A percentile compares a stretch with the other conserved stretches of the same genome.
These are phyloP conservation scores for Pandemis heparana DNA, from an alignment of 2,888 invertebrate genomes.

Conservation along the genomic window DNA sequence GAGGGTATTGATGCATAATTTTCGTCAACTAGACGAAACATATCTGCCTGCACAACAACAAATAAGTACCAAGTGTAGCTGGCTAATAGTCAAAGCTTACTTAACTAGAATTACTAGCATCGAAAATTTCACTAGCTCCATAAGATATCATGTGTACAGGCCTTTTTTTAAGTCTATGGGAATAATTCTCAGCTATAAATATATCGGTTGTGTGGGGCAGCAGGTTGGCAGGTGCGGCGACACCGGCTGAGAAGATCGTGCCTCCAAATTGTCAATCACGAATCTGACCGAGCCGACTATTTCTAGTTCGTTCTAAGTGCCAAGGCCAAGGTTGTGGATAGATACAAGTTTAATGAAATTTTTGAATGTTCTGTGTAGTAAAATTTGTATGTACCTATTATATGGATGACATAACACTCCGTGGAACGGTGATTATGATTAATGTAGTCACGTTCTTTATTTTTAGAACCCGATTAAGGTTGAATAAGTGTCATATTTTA, in stretches of 20 bases:
- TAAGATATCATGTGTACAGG: conserved; percentile 11
- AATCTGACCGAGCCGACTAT: background rate
- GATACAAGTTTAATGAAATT: too few species aligned
- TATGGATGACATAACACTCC: too few species aligned
- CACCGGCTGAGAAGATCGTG: conserved; percentile 24
- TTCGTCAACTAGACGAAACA: too few species aligned
- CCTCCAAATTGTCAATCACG: conserved; percentile 38
- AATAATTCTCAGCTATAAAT: conserved; percentile 36
- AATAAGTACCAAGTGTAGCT: background rate
- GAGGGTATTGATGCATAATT: too few species aligned
- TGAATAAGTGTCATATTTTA: too few species aligned
- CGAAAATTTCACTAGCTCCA: background rate
- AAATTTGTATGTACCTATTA: too few species aligned
- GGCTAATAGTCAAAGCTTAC: background rate
- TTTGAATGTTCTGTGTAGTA: too few species aligned
- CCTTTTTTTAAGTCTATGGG: conserved; percentile 20
- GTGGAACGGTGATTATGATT: too few species aligned
- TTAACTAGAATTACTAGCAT: too few species aligned
- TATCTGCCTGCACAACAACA: background rate
- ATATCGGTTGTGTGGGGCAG: conserved; percentile 22
- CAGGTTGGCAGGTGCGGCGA: conserved; percentile 44
- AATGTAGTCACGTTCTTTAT: too few species aligned
- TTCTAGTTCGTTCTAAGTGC: conserved; percentile 3
- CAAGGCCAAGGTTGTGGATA: too few species aligned
- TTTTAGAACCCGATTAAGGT: too few species aligned